A percentile compares a stretch with the other conserved stretches of the same genome.
phyloP scores from a whole-genome alignment of 2,113 vertebrate species.

The Mungos mungo region DNA sequence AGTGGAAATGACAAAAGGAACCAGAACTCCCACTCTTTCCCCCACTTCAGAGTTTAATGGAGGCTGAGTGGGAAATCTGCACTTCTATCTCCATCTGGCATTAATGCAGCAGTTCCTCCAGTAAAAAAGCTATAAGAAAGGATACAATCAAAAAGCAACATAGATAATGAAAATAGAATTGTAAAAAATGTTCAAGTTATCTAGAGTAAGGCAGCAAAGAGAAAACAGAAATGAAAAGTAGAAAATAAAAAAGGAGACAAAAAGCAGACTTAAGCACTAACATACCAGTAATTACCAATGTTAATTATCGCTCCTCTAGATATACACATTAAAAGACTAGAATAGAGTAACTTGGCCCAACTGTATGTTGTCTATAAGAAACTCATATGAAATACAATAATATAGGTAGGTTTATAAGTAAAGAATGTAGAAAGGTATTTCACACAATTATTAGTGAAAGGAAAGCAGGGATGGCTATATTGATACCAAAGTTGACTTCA shows the following conservation, averaged over 20 bases:
- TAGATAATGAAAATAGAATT: neutral
- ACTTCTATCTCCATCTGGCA: neutral
- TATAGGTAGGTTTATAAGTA: neutral
- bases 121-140: neutral
- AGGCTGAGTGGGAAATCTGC: neutral
- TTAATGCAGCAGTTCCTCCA: neutral
- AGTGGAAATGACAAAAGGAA: neutral
- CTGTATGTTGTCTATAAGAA: neutral
- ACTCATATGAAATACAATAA: neutral
- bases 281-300: neutral
- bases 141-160: neutral
- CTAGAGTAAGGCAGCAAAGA: neutral
- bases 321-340: neutral
- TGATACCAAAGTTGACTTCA: neutral
- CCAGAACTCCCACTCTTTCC: neutral
- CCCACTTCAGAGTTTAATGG: neutral
- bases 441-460: neutral
- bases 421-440: neutral
- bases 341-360: neutral
- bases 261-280: neutral
- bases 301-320: neutral
- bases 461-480: neutral
- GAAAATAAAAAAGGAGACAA: neutral
- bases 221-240: neutral
- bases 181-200: neutral